These are phyloP conservation scores for Nyctereutes procyonoides DNA, from an alignment of 2,113 vertebrate genomes.

Conservation along the genomic window DNA sequence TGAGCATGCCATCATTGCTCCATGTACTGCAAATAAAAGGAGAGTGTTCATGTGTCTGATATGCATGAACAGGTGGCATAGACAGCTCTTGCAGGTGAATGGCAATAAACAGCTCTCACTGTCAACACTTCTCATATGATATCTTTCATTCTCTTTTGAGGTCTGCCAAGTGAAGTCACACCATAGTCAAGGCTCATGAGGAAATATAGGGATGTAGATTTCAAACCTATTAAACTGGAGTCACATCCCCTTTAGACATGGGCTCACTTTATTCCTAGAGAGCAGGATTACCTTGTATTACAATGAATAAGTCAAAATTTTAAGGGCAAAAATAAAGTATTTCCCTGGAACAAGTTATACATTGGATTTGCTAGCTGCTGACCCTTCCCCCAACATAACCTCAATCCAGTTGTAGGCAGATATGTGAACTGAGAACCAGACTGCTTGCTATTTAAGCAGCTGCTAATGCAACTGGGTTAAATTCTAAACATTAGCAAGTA, in stretches of 20 bases:
- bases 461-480: conserved; percentile 9
- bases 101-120: conserved; percentile 19
- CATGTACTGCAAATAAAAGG: background rate
- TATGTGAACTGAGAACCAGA: conserved; percentile 42
- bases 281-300: background rate
- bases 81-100: conserved; percentile 41
- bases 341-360: conserved; percentile 37
- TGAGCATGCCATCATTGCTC: conserved; percentile 24
- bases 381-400: background rate
- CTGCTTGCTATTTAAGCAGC: conserved; percentile 54
- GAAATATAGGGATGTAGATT: background rate
- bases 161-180: conserved; percentile 40
- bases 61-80: background rate
- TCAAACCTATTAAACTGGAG: conserved; percentile 43
- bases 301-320: background rate
- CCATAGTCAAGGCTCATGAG: conserved; percentile 5
- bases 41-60: background rate
- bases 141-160: conserved; percentile 53
- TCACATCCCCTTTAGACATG: conserved; percentile 20
- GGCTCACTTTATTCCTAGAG: conserved; percentile 8
- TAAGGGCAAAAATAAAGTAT: conserved; percentile 27
- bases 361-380: background rate
- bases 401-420: background rate
- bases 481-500: conserved; percentile 31
- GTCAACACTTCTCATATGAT: background rate